Evolutionary conservation across 2,888 invertebrate genomes (phyloP), one percentile per base, ranked within the genome.

Genomic region (Polymixis lichenea): DNA sequence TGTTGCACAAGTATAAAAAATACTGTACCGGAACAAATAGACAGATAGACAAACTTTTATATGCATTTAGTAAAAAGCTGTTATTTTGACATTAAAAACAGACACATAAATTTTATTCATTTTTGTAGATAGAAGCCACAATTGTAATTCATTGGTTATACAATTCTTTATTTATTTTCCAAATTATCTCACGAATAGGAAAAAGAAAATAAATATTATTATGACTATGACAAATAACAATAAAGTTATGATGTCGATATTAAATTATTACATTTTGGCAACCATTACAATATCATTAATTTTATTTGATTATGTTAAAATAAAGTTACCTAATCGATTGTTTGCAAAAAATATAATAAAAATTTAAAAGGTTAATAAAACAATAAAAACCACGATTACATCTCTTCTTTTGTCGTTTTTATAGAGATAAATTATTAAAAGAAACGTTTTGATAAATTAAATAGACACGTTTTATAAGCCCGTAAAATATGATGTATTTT

Each of bases 141-240:
- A 2, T 46, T 49, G 55, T 38, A 19, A 62, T 38, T 46, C 1
- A 43, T 38, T 25, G 7, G 9, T 38, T 43, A 19, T 28, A 28
- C 11, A 49, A 32, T 19, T 22, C 6, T 19, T 15, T n/a, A 28
- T 19, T 22, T 19, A 2, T 22, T 38, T 49, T 64, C 3, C 9
- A 38, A 15, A 56, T 25, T 38, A 49, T 49, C 43, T 28, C 28
- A 65, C 22, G 56, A 58, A 70, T 25, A 28, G 2, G 1, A 1
- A 76, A 75, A 51, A 19, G 2, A 76, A 75, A 51, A 19, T 0
- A 28, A 76, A 51, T 61, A 61, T 43, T 61, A 61, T 43, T 9
- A 9, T 11, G 2, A 17, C 32, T 32, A 2, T 5, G 6, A 49
- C 17, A 38, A 75, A 62, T 55, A 49, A 49, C 13, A 55, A 25